Evolutionary conservation across 2,113 vertebrate species (phyloP), one percentile per base, ranked within the genome.

Genomic region (Bubo scandiacus): DNA sequence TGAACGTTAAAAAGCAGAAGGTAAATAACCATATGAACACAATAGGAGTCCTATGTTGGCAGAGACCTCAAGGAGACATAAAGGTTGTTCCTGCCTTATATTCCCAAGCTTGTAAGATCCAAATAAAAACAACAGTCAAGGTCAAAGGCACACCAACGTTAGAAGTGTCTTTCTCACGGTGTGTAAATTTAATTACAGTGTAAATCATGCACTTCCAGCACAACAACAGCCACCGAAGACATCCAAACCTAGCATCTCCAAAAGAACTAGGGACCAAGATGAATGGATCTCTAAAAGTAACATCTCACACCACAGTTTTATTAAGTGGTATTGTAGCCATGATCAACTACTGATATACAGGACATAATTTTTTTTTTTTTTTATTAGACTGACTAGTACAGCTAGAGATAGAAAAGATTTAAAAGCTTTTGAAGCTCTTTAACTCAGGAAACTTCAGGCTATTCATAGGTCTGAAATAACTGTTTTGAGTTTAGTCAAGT

Each of bases 111-210:
- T 36, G 8, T 43, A 29, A 54, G 49, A 80, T 19, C 15, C 70
- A 57, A 58, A 85, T 20, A 20, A 49, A 79, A 92, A 32, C 11
- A 54, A 16, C 3, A 26, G 36, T 10, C 10, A 54, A 36, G 54
- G 36, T 79, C 32, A 40, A 57, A 93, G n/a, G 26, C 36, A 72
- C 1, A 0, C 4, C 20, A n/a, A 3, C 5, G 29, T 11, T 4
- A 23, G 23, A 6, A 75, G 5, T 8, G 12, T 61, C 47, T 27
- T 62, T 27, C 15, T 81, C 15, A 4, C 0, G 0, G 12, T 1
- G 1, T 19, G 2, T 21, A 84, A 58, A 45, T 59, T 71, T 15
- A 77, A 54, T 78, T 36, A 9, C 0, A 21, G 42, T 1, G 38
- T 3, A 23, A 32, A 42, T 32, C 32, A 40, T 0, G 0, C 25